These are phyloP conservation scores for Drosophila melanocephala DNA, from an alignment of 2,888 invertebrate genomes.

Conservation along the genomic window DNA sequence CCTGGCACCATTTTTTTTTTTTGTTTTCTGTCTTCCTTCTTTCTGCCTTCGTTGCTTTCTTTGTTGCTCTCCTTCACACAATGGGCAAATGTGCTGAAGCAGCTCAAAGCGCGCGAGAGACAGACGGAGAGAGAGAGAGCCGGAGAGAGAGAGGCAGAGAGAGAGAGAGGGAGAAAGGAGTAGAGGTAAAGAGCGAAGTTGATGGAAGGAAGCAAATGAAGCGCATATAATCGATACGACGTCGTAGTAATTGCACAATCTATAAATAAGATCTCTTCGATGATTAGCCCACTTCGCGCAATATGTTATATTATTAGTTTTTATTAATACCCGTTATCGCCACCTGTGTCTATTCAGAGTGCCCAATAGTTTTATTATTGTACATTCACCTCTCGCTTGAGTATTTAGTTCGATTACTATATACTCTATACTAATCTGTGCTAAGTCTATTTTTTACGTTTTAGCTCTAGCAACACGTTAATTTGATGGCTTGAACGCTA, in stretches of 20 bases:
- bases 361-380: conserved; percentile 36
- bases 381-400: neutral
- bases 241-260: conserved; percentile 42
- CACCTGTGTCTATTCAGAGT: neutral
- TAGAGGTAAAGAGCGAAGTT: neutral
- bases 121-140: neutral
- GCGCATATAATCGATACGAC: conserved; percentile 38
- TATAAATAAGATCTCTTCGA: conserved; percentile 40
- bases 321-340: conserved; percentile 21
- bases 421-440: neutral
- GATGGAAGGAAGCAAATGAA: neutral
- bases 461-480: neutral
- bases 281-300: conserved; percentile 20
- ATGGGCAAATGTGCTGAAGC: neutral
- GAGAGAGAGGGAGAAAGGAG: neutral
- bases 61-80: neutral
- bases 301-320: neutral
- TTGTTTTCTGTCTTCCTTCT: neutral
- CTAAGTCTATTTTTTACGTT: conserved; percentile 23
- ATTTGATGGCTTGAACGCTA: neutral
- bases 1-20: conserved; percentile 23
- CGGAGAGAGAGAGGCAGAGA: neutral
- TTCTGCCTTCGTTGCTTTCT: neutral
- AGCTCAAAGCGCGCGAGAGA: neutral
- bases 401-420: neutral